A percentile compares a stretch with the other conserved stretches of the same genome.
These are phyloP conservation scores for Nibea coibor DNA, from an alignment of 2,113 vertebrate genomes.

Conservation along the genomic window DNA sequence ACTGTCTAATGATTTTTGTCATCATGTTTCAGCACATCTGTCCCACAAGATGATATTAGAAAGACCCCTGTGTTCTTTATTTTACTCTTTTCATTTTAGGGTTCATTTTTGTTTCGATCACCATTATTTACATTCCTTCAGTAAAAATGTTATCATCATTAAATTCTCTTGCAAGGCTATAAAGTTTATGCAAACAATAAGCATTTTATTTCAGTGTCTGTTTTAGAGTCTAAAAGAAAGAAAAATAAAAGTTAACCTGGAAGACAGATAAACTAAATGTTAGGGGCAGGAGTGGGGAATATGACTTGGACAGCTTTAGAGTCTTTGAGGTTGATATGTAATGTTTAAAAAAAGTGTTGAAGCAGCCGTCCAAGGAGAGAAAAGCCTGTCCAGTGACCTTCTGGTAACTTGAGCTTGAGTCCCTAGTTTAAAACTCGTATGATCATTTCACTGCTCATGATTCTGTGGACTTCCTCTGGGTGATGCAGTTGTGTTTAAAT, in stretches of 20 bases:
- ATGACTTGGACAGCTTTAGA: not conserved
- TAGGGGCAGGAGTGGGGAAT: not conserved
- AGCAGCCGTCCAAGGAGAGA: too few relatives aligned
- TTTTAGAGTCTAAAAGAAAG: not conserved
- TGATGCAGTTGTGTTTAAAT: not conserved
- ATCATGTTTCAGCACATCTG: not conserved
- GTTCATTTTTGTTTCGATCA: too few relatives aligned
- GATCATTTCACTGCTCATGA: not conserved
- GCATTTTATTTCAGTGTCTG: not conserved
- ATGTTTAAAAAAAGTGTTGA: too few relatives aligned
- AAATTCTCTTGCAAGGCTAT: not conserved
- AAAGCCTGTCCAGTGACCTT: not conserved
- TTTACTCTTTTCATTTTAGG: too few relatives aligned
- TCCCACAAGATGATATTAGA: too few relatives aligned
- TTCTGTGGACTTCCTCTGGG: not conserved
- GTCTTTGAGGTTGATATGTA: not conserved
- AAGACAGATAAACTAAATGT: not conserved
- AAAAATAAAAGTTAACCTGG: not conserved
- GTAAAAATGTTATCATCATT: not conserved
- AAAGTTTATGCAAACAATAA: not conserved
- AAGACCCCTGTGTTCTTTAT: too few relatives aligned
- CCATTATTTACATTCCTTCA: too few relatives aligned
- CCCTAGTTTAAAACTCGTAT: not conserved
- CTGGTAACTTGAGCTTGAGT: not conserved
- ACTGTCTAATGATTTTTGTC: not conserved